A percentile compares a stretch with the other conserved stretches of the same genome.
phyloP scores from a whole-genome alignment of 2,797 vertebrate species.

The Danionella dracula region DNA sequence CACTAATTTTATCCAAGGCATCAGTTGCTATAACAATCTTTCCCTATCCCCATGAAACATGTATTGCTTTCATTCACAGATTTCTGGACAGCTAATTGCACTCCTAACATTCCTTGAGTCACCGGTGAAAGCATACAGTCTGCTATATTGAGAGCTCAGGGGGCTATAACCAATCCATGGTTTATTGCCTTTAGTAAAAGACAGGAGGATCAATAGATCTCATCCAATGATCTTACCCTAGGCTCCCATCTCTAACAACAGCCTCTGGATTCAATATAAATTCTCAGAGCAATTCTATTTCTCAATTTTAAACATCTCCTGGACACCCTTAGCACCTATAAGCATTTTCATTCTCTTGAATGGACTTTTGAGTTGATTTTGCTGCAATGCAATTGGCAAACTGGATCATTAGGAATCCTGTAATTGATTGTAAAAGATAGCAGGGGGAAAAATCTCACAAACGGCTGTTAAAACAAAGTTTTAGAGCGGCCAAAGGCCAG shows the following conservation, averaged over 20 bases:
- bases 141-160: constrained; percentile 18
- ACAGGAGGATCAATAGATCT: constrained; percentile 39
- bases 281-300: background rate
- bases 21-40: background rate
- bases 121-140: background rate
- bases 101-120: constrained; percentile 6
- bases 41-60: background rate
- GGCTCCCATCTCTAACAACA: constrained; percentile 23
- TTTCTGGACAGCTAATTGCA: constrained; percentile 23
- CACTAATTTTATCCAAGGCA: background rate
- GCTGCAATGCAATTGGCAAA: background rate
- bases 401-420: background rate
- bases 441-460: background rate
- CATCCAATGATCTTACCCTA: constrained; percentile 18
- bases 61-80: background rate
- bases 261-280: constrained; percentile 26
- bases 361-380: background rate
- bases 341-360: background rate
- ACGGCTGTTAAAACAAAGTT: background rate
- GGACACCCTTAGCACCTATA: background rate
- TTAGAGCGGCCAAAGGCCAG: background rate
- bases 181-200: constrained; percentile 11
- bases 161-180: constrained; percentile 34
- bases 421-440: background rate
- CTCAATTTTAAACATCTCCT: background rate